Percentiles rank a stretch among this genome's conserved stretches.
These are phyloP conservation scores for Agrotis ipsilon DNA, from an alignment of 2,888 invertebrate species.

Conservation along the genomic window DNA sequence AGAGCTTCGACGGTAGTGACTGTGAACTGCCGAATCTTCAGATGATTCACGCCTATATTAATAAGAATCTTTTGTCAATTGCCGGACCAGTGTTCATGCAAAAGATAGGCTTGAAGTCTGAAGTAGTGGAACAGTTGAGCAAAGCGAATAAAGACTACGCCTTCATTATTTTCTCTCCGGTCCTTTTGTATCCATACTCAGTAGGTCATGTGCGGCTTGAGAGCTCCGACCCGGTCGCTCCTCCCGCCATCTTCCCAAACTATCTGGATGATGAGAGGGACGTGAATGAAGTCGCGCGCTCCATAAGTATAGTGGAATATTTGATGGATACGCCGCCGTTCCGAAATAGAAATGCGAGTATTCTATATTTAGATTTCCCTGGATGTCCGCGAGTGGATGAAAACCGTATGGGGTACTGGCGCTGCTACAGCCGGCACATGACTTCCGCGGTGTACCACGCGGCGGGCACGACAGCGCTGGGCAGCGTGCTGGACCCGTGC, in stretches of 20 bases:
- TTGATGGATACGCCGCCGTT: constrained; percentile 68
- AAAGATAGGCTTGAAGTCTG: constrained; percentile 57
- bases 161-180: constrained; percentile 70
- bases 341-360: constrained; percentile 63
- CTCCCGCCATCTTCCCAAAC: constrained; percentile 76
- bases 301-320: constrained; percentile 73
- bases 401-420: constrained; percentile 71
- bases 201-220: constrained; percentile 74
- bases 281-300: constrained; percentile 70
- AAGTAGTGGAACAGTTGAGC: constrained; percentile 69
- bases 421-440: constrained; percentile 80
- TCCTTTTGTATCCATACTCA: constrained; percentile 75
- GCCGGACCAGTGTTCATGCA: constrained; percentile 57
- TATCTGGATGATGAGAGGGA: constrained; percentile 75
- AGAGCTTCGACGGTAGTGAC: constrained; percentile 61
- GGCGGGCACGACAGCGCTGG: constrained; percentile 76
- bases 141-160: constrained; percentile 67
- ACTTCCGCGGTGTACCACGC: constrained; percentile 77
- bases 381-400: constrained; percentile 68
- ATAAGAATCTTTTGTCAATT: constrained; percentile 62
- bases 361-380: constrained; percentile 67
- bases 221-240: constrained; percentile 67
- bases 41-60: constrained; percentile 72
- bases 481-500: constrained; percentile 73
- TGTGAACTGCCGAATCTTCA: constrained; percentile 78